Evolutionary conservation across 2,888 invertebrate genomes (phyloP), one percentile per base, ranked within the genome.

Genomic region (Apodemia duryi): DNA sequence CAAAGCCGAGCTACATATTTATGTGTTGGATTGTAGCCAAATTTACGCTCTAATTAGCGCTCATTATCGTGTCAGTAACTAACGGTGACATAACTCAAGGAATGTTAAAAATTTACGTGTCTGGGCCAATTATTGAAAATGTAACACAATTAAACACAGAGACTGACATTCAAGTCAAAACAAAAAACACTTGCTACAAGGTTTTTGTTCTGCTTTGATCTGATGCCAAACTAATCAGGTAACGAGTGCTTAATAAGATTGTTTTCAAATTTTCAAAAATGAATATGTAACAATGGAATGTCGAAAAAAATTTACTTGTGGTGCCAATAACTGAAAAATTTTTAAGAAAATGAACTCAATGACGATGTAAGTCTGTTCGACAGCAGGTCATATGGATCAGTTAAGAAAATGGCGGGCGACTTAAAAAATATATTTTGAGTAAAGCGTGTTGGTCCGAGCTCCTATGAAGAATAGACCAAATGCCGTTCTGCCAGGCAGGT

Each of bases 101-200:
- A 60, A 60, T 60, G 29, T 29, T 35, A 60, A 60, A 60, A 60
- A 60, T 60, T 35, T 35, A 35, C 49, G 57, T 60, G 11, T 32
- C 35, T 60, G 57, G 32, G 57, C 57, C 57, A 60, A 60, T 60
- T 60, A 60, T 60, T 32, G 13, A 32, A 60, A 32, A 60, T 32
- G 32, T 32, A 60, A 57, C 11, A 60, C 13, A 57, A 60, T 60
- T 51, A 51, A 6, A 49, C 6, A 49, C 5, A 49, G n/a, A n/a
- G 2, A n/a, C 46, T 13, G 46, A 13, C 46, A 46, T 13, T 13
- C 4, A 3, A n/a, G 49, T 49, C 49, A 51, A 51, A 51, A 51
- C 49, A 51, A 49, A n/a, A 10, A 49, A 10, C 43, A 49, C 13
- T 49, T 6, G 46, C 5, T 49, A 49, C 46, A 49, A n/a, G 46